Conservation (phyloP, 2,797 vertebrate genomes). For the Spinus olivaceus region DNA sequence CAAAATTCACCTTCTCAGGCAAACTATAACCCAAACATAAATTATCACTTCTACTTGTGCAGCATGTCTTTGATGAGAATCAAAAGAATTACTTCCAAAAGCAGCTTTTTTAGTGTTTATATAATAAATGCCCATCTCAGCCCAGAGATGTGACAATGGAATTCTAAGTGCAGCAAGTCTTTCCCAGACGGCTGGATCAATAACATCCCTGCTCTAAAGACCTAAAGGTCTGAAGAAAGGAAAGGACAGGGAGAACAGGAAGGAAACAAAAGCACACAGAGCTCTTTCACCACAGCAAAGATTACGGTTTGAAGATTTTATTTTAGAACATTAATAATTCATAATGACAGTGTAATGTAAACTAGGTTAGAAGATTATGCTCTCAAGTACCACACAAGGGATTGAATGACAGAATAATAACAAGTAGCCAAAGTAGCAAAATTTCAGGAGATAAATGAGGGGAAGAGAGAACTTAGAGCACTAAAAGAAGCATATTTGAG, state of each 20-base stretch:
- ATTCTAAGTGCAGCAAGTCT: not conserved
- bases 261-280: slow-evolving; percentile 38
- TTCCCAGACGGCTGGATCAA: not conserved
- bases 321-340: slow-evolving; percentile 64
- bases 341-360: slow-evolving; percentile 61
- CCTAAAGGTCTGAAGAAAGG: slow-evolving; percentile 14
- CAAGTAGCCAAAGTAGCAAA: slow-evolving; percentile 5
- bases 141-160: not conserved
- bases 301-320: slow-evolving; percentile 60
- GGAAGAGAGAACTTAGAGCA: not conserved
- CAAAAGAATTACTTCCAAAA: not conserved
- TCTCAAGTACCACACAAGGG: slow-evolving; percentile 54
- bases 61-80: not conserved
- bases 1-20: not conserved
- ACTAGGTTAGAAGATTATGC: slow-evolving; percentile 56
- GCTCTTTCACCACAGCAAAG: slow-evolving; percentile 55
- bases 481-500: not conserved
- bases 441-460: slow-evolving; percentile 1
- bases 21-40: not conserved
- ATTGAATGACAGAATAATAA: slow-evolving; percentile 58
- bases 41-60: not conserved
- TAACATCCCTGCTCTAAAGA: slow-evolving; percentile 20
- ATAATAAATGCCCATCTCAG: not conserved
- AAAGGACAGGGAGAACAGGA: slow-evolving; percentile 8
- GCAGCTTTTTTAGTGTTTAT: not conserved